Conservation (phyloP, 2,113 vertebrate genomes). For the Machaerirhynchus nigripectus region DNA sequence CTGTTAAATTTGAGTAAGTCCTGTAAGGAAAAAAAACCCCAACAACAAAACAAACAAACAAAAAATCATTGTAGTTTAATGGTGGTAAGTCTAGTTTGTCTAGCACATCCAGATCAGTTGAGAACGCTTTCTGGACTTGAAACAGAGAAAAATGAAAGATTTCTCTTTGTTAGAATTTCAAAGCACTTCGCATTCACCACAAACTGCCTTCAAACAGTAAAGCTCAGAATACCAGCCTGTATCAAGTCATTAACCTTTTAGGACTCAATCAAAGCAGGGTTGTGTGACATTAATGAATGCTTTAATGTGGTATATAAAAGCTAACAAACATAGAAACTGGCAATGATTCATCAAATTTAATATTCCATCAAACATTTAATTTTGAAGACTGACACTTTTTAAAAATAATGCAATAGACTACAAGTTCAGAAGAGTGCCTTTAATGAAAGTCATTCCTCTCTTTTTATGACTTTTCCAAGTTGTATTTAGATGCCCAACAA, state of each 20-base stretch:
- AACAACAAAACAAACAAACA: not conserved
- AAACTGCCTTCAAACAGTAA: slow-evolving; percentile 35
- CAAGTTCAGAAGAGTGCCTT: slow-evolving; percentile 44
- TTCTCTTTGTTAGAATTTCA: slow-evolving; percentile 57
- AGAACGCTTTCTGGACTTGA: not conserved
- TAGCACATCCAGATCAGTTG: not conserved
- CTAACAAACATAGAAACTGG: slow-evolving; percentile 62
- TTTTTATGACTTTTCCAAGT: slow-evolving; percentile 18
- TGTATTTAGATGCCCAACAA: not conserved
- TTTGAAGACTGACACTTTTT: slow-evolving; percentile 64
- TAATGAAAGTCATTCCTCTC: not conserved
- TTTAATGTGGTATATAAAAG: slow-evolving; percentile 76
- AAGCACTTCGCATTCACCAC: slow-evolving; percentile 42
- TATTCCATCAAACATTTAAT: slow-evolving; percentile 70
- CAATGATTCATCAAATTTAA: slow-evolving; percentile 78
- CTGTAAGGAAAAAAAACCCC: not conserved
- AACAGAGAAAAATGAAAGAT: slow-evolving; percentile 29
- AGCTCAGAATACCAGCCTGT: slow-evolving; percentile 49
- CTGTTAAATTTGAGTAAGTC: not conserved
- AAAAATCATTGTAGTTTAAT: not conserved
- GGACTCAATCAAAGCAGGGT: slow-evolving; percentile 70
- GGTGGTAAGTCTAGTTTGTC: not conserved
- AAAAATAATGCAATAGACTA: slow-evolving; percentile 9
- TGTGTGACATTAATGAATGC: slow-evolving; percentile 76
- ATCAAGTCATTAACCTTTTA: slow-evolving; percentile 77